Evolutionary conservation across 23 tunicate species (phyloP).

Genomic region (Halocynthia roretzi): DNA sequence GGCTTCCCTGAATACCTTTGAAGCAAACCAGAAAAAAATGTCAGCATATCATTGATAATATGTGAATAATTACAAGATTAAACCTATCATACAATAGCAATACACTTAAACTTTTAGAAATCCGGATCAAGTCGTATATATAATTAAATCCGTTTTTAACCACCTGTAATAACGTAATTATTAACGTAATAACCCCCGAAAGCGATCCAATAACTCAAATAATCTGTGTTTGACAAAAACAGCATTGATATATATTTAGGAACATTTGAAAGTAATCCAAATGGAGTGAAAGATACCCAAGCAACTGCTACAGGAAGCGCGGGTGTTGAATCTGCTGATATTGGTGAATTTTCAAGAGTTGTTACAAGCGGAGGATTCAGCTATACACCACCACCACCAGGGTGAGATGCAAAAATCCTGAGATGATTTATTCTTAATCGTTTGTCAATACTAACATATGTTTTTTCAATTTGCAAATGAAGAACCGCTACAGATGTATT

Average conservation of each 20-base stretch:
- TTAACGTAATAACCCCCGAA: no score
- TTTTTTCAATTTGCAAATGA: not conserved
- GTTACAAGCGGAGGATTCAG: constrained; percentile 31
- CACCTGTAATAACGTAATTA: no score
- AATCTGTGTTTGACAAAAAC: no score
- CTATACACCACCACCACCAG: constrained; percentile 6
- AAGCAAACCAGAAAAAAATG: no score
- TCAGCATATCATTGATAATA: no score
- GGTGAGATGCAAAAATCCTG: constrained; percentile 2
- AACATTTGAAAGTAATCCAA: constrained; percentile 14
- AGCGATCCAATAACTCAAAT: no score
- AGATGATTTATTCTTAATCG: not conserved
- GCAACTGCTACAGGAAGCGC: constrained; percentile 4
- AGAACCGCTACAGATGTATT: constrained; percentile 19
- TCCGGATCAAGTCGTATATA: no score
- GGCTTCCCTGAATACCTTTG: not conserved
- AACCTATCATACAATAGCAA: constrained; percentile 22
- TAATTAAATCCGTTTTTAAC: no score
- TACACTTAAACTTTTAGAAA: no score
- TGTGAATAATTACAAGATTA: no score
- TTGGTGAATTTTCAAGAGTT: constrained; percentile 28
- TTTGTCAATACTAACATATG: not conserved
- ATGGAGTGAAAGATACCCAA: not conserved
- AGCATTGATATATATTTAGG: not conserved
- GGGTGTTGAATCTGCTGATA: constrained; percentile 14